A percentile compares a stretch with the other conserved stretches of the same genome.
Conservation (phyloP, 2,888 invertebrate genomes). For the Neelides folsomi region DNA sequence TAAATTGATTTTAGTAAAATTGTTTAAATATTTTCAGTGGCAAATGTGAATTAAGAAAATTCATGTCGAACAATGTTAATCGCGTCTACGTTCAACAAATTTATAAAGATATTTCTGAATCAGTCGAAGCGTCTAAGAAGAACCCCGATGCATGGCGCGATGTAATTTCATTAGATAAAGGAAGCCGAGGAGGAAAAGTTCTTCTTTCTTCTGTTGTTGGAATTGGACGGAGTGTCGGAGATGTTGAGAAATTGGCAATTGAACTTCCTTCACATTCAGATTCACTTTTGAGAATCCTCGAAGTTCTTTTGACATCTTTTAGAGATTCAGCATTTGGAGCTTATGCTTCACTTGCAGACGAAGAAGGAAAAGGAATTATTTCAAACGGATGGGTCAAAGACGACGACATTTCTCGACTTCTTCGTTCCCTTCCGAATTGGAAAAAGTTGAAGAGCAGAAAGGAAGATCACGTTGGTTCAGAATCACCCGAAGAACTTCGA, state of each 20-base stretch:
- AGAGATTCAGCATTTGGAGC: slow-evolving; percentile 59
- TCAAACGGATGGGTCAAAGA: slow-evolving; percentile 84
- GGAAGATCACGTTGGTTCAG: slow-evolving; percentile 40
- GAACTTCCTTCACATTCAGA: slow-evolving; percentile 61
- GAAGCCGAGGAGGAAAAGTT: no score
- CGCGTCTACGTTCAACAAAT: slow-evolving; percentile 71
- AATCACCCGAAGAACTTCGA: slow-evolving; percentile 64
- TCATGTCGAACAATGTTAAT: slow-evolving; percentile 73
- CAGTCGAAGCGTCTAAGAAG: slow-evolving; percentile 58
- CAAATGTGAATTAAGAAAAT: slow-evolving; percentile 65
- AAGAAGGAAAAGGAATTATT: slow-evolving; percentile 63
- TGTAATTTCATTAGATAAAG: slow-evolving; percentile 48
- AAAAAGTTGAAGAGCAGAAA: slow-evolving; percentile 47
- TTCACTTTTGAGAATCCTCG: slow-evolving; percentile 57
- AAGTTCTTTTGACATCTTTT: slow-evolving; percentile 56
- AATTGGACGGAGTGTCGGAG: slow-evolving; percentile 53
- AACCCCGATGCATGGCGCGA: slow-evolving; percentile 67
- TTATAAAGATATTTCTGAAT: slow-evolving; percentile 49
- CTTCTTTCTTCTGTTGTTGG: slow-evolving; percentile 43
- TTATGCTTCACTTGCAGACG: slow-evolving; percentile 60
- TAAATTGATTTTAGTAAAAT: no score
- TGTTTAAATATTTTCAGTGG: slow-evolving; percentile 37
- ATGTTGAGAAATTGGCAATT: slow-evolving; percentile 54
- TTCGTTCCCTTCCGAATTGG: slow-evolving; percentile 74
- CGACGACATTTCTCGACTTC: slow-evolving; percentile 82